These are phyloP conservation scores for Tridacna gigas DNA, from an alignment of 2,888 invertebrate genomes.

Conservation along the genomic window DNA sequence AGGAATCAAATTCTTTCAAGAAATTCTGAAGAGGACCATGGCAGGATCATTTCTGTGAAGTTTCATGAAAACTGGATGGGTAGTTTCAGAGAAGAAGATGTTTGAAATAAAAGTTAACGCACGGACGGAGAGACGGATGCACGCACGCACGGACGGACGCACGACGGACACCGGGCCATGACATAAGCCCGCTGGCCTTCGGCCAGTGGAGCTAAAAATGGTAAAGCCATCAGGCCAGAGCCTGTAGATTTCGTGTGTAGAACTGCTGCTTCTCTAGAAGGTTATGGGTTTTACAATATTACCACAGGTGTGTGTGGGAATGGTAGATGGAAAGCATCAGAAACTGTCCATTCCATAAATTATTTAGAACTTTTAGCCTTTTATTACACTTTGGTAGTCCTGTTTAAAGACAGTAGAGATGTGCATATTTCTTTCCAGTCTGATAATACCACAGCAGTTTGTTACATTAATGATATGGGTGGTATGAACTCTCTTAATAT, in stretches of 20 bases:
- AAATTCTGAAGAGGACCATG: too few relatives aligned
- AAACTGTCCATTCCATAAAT: constrained; percentile 30
- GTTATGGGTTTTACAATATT: constrained; percentile 20
- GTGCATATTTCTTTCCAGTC: constrained; percentile 33
- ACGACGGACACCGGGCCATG: too few relatives aligned
- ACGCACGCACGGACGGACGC: too few relatives aligned
- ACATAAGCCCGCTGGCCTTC: too few relatives aligned
- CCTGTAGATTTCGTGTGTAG: constrained; percentile 1
- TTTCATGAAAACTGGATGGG: too few relatives aligned
- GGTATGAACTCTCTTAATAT: constrained; percentile 34
- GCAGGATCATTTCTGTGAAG: too few relatives aligned
- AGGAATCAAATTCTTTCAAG: too few relatives aligned
- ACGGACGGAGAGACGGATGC: too few relatives aligned
- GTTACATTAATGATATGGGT: constrained; percentile 39
- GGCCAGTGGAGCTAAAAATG: constrained; percentile 41
- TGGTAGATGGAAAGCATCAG: constrained; percentile 38
- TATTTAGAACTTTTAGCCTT: constrained; percentile 31
- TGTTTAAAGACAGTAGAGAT: background rate
- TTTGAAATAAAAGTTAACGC: too few relatives aligned
- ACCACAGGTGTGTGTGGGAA: constrained; percentile 1
- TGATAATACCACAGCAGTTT: constrained; percentile 32
- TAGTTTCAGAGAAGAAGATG: too few relatives aligned
- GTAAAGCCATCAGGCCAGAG: constrained; percentile 32
- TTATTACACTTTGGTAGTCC: constrained; percentile 19
- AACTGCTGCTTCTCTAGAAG: constrained; percentile 43